These are phyloP conservation scores for Alcis repandata DNA, from an alignment of 2,888 invertebrate genomes.

Conservation along the genomic window DNA sequence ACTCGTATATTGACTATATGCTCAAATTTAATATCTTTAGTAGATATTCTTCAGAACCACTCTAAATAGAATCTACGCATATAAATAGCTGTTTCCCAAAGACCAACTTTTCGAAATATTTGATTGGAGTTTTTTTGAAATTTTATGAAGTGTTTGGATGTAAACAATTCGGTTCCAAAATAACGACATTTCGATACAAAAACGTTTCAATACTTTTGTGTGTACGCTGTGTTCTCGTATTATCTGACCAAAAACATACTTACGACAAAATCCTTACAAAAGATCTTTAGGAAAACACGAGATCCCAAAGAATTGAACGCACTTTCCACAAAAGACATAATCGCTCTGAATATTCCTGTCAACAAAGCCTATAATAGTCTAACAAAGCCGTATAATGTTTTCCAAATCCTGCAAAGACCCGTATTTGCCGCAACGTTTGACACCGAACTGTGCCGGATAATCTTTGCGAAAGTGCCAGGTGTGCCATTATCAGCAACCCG, in stretches of 20 bases:
- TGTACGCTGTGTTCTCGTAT: background rate
- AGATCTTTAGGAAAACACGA: constrained; percentile 8
- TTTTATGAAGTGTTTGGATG: too few relatives aligned
- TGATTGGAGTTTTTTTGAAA: too few relatives aligned
- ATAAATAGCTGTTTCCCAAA: too few relatives aligned
- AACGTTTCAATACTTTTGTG: background rate
- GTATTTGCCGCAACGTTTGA: constrained; percentile 24
- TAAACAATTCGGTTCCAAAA: too few relatives aligned
- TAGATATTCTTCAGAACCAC: too few relatives aligned
- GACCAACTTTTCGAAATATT: too few relatives aligned
- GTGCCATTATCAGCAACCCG: constrained; percentile 15
- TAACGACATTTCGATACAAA: too few relatives aligned
- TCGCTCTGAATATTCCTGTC: constrained; percentile 13
- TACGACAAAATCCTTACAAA: constrained; percentile 9
- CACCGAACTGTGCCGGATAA: constrained; percentile 14
- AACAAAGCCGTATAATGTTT: constrained; percentile 26
- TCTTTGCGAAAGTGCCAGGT: constrained; percentile 28
- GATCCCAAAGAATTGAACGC: background rate
- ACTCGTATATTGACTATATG: background rate
- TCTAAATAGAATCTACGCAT: too few relatives aligned
- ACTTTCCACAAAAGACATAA: constrained; percentile 15
- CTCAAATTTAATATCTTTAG: too few relatives aligned
- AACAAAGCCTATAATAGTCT: constrained; percentile 19
- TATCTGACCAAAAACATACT: background rate
- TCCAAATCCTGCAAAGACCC: constrained; percentile 11